These are phyloP conservation scores for Sipunculus nudus DNA, from an alignment of 2,888 invertebrate genomes.

Conservation along the genomic window DNA sequence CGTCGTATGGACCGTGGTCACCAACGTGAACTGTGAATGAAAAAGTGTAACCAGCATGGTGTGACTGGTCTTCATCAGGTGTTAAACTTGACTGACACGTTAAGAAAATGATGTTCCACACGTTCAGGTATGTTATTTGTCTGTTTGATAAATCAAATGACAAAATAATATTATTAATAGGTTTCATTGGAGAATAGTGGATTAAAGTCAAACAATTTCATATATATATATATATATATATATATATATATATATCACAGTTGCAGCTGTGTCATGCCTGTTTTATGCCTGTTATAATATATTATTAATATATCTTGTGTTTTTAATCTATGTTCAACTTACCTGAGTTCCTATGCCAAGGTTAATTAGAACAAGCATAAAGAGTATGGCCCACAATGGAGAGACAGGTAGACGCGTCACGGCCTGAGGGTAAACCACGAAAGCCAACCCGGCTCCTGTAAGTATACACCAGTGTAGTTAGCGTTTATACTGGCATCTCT, in stretches of 20 bases:
- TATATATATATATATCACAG: too few species aligned
- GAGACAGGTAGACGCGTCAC: constrained; percentile 81
- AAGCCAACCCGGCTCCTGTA: constrained; percentile 75
- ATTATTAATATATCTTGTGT: not conserved
- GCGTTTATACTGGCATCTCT: too few species aligned
- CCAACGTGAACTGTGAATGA: constrained; percentile 64
- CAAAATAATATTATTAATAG: not conserved
- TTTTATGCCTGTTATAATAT: too few species aligned
- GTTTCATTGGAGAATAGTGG: not conserved
- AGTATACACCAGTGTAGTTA: not conserved
- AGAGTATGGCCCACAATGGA: constrained; percentile 79
- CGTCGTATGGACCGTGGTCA: constrained; percentile 70
- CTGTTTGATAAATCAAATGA: too few species aligned
- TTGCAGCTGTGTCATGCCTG: too few species aligned
- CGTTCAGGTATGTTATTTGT: too few species aligned
- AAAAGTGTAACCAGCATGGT: too few species aligned
- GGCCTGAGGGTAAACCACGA: constrained; percentile 83
- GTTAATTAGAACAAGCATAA: not conserved
- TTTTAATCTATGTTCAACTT: not conserved
- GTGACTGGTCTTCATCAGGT: too few species aligned
- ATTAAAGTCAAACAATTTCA: not conserved
- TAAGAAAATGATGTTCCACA: too few species aligned
- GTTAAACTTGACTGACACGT: too few species aligned
- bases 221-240: too few species aligned
- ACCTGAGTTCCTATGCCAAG: not conserved